Conservation (phyloP, 2,797 vertebrate genomes). For the Dallia pectoralis region DNA sequence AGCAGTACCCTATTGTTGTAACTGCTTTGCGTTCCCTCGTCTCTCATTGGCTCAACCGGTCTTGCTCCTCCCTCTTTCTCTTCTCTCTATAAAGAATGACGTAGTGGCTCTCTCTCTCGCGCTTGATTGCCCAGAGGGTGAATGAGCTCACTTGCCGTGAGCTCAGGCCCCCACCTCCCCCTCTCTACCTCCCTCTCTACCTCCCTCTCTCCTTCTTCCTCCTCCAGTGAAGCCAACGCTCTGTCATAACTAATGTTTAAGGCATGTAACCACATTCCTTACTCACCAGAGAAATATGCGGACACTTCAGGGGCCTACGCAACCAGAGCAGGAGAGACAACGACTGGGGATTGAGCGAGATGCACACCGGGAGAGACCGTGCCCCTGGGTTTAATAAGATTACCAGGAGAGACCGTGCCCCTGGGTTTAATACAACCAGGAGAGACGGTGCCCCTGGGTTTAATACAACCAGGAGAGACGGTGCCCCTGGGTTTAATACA, state of each 20-base stretch:
- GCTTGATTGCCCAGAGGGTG: constrained; percentile 63
- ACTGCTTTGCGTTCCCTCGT: constrained; percentile 54
- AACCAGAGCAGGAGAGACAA: constrained; percentile 38
- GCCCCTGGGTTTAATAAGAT: neutral
- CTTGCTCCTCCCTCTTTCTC: constrained; percentile 49
- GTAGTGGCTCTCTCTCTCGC: constrained; percentile 40
- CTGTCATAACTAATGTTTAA: constrained; percentile 88
- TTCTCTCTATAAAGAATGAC: constrained; percentile 55
- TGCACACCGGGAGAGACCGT: no score
- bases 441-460: no score
- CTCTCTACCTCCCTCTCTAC: constrained; percentile 28
- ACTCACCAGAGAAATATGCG: constrained; percentile 89
- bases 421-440: neutral
- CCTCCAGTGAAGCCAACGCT: constrained; percentile 72
- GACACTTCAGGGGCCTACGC: constrained; percentile 74
- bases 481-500: no score
- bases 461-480: no score
- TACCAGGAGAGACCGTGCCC: neutral
- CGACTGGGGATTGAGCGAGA: neutral
- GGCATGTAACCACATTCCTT: constrained; percentile 94
- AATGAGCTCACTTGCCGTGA: constrained; percentile 84
- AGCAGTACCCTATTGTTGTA: constrained; percentile 80
- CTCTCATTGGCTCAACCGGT: constrained; percentile 33
- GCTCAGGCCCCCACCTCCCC: constrained; percentile 59
- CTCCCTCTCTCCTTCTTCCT: constrained; percentile 29